A percentile compares a stretch with the other conserved stretches of the same genome.
Conservation (phyloP, 2,797 vertebrate genomes). For the Psittacula derbiana region DNA sequence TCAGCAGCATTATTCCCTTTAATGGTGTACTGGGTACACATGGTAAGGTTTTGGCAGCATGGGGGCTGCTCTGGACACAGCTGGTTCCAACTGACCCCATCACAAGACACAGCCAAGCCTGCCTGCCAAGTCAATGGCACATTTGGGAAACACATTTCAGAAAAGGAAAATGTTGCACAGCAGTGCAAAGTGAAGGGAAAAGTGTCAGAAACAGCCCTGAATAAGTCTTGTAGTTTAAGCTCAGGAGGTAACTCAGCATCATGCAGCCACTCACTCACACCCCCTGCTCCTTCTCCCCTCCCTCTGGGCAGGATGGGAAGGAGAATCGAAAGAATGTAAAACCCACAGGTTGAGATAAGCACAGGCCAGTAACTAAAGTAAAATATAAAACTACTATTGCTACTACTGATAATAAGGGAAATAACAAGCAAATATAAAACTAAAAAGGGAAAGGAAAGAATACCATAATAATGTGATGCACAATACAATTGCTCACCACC, state of each 20-base stretch:
- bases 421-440: background rate
- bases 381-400: background rate
- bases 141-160: background rate
- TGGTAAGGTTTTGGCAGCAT: background rate
- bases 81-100: background rate
- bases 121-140: background rate
- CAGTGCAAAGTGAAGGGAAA: background rate
- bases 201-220: background rate
- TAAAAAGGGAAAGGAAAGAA: background rate
- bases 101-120: background rate
- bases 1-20: background rate
- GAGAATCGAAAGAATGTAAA: background rate
- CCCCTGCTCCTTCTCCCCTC: background rate
- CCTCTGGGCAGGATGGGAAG: background rate
- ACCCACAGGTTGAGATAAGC: background rate
- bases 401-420: background rate
- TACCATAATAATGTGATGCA: background rate
- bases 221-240: background rate
- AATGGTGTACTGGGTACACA: background rate
- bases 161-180: background rate
- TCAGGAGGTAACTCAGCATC: background rate
- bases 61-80: background rate
- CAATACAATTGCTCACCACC: background rate
- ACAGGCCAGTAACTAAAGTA: background rate
- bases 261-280: background rate